phyloP scores from a whole-genome alignment of 2,888 invertebrate genomes.

The Scaptomyza flava region DNA sequence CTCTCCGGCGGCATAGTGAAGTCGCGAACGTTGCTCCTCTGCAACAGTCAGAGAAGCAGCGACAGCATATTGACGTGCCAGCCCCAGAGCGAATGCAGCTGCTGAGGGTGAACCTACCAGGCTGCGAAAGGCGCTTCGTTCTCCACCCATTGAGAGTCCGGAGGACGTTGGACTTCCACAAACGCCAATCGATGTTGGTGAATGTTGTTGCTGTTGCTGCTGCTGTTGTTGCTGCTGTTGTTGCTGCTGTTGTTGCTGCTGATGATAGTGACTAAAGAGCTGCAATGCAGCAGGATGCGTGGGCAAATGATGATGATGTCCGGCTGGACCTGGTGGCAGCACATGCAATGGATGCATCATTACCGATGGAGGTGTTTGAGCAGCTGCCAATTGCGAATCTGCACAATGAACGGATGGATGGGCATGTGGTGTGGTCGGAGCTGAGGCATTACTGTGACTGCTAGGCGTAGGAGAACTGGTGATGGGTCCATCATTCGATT shows the following conservation, averaged over 20 bases:
- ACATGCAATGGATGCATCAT: conserved; percentile 62
- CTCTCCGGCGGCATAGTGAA: conserved; percentile 53
- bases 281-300: conserved; percentile 78
- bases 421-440: conserved; percentile 62
- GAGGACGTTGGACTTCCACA: conserved; percentile 65
- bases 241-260: conserved; percentile 62
- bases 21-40: conserved; percentile 78
- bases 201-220: conserved; percentile 52
- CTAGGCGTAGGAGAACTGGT: conserved; percentile 81
- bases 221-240: conserved; percentile 52
- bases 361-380: conserved; percentile 58
- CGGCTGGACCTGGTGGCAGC: conserved; percentile 65
- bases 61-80: conserved; percentile 82
- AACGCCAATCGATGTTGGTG: conserved; percentile 54
- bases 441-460: conserved; percentile 80
- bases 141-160: conserved; percentile 91
- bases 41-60: conserved; percentile 82
- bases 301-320: conserved; percentile 66
- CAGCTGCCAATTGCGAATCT: conserved; percentile 58
- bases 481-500: conserved; percentile 66
- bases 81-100: conserved; percentile 85
- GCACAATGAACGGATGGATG: conserved; percentile 56
- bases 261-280: conserved; percentile 78
- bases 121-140: conserved; percentile 94
- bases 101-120: conserved; percentile 88